Conservation (phyloP, 2,113 vertebrate species). For the Catharus fuscescens region DNA sequence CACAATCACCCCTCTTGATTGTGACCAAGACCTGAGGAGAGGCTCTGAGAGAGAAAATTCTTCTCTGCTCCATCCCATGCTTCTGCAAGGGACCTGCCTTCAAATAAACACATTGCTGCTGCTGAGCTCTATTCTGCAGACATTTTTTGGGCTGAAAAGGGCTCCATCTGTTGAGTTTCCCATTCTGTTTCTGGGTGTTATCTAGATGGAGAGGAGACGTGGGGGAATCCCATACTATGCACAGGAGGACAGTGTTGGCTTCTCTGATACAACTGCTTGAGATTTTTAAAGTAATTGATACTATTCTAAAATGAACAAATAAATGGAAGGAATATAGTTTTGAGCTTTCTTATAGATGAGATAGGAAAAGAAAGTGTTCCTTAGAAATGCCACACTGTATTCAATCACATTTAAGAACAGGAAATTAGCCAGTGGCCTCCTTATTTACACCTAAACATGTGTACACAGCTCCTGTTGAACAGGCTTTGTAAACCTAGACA, state of each 20-base stretch:
- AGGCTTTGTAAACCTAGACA: neutral
- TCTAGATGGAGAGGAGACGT: neutral
- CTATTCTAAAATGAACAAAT: neutral
- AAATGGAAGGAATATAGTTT: neutral
- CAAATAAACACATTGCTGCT: neutral
- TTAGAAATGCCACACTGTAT: neutral
- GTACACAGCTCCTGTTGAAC: neutral
- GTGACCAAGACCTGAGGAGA: neutral
- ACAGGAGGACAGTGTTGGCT: neutral
- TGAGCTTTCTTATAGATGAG: neutral
- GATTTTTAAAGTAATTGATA: neutral
- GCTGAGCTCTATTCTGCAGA: neutral
- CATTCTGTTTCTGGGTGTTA: neutral
- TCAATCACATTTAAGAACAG: neutral
- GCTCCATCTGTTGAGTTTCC: neutral
- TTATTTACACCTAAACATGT: rapidly evolving
- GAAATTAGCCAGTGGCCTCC: neutral
- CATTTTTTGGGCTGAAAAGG: neutral
- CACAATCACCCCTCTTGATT: neutral
- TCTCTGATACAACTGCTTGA: neutral
- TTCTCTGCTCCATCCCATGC: neutral
- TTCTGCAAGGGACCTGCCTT: neutral
- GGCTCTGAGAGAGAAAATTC: neutral
- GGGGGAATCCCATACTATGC: neutral
- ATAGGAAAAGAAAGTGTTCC: neutral